These are phyloP conservation scores for Temnothorax nylanderi DNA, from an alignment of 1,140 invertebrate genomes.

Conservation along the genomic window DNA sequence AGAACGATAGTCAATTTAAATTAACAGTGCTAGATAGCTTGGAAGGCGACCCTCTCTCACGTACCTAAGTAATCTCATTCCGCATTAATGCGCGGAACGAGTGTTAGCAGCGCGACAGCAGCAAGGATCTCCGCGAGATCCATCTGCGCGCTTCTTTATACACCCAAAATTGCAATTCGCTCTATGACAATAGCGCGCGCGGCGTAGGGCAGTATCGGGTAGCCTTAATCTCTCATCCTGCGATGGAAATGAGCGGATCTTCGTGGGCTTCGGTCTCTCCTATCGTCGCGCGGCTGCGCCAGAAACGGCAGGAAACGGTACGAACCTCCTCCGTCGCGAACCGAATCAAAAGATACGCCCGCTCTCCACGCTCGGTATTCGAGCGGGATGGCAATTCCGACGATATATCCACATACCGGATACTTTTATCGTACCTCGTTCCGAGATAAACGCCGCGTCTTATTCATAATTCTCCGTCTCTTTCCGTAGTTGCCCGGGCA, in stretches of 20 bases:
- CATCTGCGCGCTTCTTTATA: conserved; percentile 64
- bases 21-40: conserved; percentile 73
- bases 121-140: conserved; percentile 55
- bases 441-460: conserved; percentile 44
- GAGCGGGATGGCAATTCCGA: conserved; percentile 31
- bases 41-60: conserved; percentile 65
- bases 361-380: background rate
- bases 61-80: conserved; percentile 76
- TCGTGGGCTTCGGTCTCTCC: background rate
- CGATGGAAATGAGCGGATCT: conserved; percentile 7
- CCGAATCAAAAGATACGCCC: conserved; percentile 53
- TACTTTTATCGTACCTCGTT: conserved; percentile 60
- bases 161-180: conserved; percentile 64
- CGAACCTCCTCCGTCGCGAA: background rate
- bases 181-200: conserved; percentile 63
- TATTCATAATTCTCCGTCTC: conserved; percentile 59
- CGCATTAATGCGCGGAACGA: conserved; percentile 73
- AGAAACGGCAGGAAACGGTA: background rate
- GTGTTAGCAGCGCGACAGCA: conserved; percentile 57
- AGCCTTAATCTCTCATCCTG: conserved; percentile 3
- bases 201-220: background rate
- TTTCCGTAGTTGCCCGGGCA: conserved; percentile 9
- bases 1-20: conserved; percentile 79
- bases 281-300: background rate
- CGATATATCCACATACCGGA: conserved; percentile 55